Conservation (phyloP, 2,888 invertebrate species). For the Scotopteryx bipunctaria region DNA sequence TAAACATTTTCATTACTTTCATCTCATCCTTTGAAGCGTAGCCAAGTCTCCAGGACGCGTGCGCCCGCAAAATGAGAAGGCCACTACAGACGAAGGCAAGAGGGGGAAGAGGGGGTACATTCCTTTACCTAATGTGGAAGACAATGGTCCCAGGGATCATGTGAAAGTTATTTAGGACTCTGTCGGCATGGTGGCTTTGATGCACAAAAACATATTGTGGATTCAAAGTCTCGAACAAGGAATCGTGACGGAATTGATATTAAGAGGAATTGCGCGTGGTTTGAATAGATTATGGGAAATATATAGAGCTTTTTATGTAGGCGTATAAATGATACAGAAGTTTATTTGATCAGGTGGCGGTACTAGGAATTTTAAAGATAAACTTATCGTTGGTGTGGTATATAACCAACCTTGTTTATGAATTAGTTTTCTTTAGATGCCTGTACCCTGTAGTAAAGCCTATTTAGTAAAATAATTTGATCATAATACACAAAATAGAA, state of each 20-base stretch:
- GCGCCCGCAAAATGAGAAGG: conserved; percentile 65
- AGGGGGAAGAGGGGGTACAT: conserved; percentile 48
- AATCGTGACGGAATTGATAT: conserved; percentile 19
- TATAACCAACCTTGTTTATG: background rate
- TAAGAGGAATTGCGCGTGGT: conserved; percentile 15
- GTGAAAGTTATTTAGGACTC: conserved; percentile 60
- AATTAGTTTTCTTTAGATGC: background rate
- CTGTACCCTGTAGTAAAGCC: too few species aligned
- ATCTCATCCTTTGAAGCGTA: conserved; percentile 29
- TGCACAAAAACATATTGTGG: conserved; percentile 34
- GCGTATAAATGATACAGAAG: conserved; percentile 7
- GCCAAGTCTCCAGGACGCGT: conserved; percentile 48
- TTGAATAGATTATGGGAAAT: conserved; percentile 17
- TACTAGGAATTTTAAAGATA: conserved; percentile 24
- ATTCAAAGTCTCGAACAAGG: conserved; percentile 1
- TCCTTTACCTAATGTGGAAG: conserved; percentile 79
- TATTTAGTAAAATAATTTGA: too few species aligned
- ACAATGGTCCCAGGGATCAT: conserved; percentile 70
- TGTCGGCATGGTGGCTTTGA: conserved; percentile 28
- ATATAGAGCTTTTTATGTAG: conserved; percentile 7
- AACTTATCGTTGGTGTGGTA: background rate
- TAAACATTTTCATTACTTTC: conserved; percentile 18
- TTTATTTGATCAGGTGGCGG: conserved; percentile 36
- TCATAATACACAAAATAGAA: too few species aligned
- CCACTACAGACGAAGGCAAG: conserved; percentile 35